Evolutionary conservation across 2,888 invertebrate genomes (phyloP), one percentile per base, ranked within the genome.

Genomic region (Spilarctia lutea): DNA sequence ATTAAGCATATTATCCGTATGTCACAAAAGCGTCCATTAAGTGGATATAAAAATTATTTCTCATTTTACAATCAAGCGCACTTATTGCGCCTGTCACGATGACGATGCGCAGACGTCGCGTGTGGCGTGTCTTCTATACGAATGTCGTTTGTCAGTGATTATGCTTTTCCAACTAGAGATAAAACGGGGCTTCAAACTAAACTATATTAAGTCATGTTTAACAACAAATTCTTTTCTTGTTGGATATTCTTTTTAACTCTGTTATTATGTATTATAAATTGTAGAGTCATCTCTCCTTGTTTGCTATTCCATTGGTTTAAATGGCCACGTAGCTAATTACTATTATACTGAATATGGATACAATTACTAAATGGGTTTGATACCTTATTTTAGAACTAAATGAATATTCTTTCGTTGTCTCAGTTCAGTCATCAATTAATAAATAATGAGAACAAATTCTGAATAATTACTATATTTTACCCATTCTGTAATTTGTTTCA

Each of bases 21-120:
- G 80, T 79, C 81, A 78, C 76, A 74, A 71, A 72, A 74, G 68
- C 73, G 68, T 84, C 85, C 88, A 90, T 89, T 87, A 89, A 85
- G 83, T 85, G 77, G 81, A 86, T 86, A 90, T 85, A 86, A 85
- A 83, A 85, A 79, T 75, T 65, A 85, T 88, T 87, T 85, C 84
- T 87, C 87, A 87, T 92, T 91, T 87, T 86, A 87, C 86, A 90
- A 91, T 91, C 88, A 86, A 77, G 75, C 79, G 75, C 83, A 82
- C 85, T 83, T 87, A 87, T 85, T 87, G 85, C 82, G 83, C 79
- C 73, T 91, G 92, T 92, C 92, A 91, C 86, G 85, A 83, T 93
- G 94, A 94, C 90, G 91, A 80, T 92, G 91, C 89, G 90, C 93
- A 92, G 91, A 80, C 93, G 88, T 84, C 86, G 88, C 88, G 90